Evolutionary conservation across 2,888 invertebrate species (phyloP).

Genomic region (Caenorhabditis sp.): DNA sequence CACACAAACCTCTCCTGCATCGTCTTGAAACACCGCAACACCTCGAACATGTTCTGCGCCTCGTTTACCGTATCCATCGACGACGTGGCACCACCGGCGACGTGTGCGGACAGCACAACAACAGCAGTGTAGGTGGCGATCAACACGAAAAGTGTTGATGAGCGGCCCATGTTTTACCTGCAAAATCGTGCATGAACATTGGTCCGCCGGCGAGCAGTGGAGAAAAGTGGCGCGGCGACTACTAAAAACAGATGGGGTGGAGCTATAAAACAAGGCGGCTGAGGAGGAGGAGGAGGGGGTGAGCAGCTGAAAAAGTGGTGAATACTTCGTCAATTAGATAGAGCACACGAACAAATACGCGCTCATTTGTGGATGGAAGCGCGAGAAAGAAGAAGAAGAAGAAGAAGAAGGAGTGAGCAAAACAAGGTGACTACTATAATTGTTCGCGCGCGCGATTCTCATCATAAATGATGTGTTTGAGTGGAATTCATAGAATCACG

Average conservation of each 20-base stretch:
- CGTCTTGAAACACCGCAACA: constrained; percentile 30
- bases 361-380: not conserved
- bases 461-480: too few relatives aligned
- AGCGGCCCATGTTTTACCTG: constrained; percentile 29
- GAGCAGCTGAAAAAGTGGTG: not conserved
- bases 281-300: not conserved
- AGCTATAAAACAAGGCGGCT: not conserved
- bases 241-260: too few relatives aligned
- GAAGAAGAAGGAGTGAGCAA: not conserved
- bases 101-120: not conserved
- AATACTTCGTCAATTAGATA: too few relatives aligned
- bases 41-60: constrained; percentile 24
- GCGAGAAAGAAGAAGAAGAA: not conserved
- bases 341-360: too few relatives aligned
- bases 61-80: not conserved
- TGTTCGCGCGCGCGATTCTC: too few relatives aligned
- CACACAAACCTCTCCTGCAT: constrained; percentile 28
- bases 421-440: constrained; percentile 14
- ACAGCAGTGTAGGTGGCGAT: constrained; percentile 1
- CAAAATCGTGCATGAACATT: too few relatives aligned
- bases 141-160: constrained; percentile 8
- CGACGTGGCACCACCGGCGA: constrained; percentile 1
- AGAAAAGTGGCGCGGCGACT: too few relatives aligned
- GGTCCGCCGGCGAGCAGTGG: too few relatives aligned
- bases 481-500: too few relatives aligned